Percentiles rank a stretch among this genome's conserved stretches.
phyloP scores from a whole-genome alignment of 2,888 invertebrate genomes.

The Pachymerium ferrugineum region DNA sequence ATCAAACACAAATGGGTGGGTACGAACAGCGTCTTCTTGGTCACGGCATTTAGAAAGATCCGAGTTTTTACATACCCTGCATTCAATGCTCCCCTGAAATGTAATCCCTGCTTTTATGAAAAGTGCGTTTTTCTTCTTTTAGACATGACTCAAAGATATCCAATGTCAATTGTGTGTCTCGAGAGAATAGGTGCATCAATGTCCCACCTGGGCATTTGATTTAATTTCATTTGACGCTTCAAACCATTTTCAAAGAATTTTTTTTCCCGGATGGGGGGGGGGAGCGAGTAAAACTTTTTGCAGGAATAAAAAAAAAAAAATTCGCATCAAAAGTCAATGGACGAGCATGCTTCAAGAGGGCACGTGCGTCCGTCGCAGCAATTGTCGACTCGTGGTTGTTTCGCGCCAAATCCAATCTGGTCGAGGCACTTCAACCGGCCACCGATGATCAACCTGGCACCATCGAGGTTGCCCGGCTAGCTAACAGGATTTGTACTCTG shows the following conservation, averaged over 20 bases:
- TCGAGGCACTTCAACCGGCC: conserved; percentile 8
- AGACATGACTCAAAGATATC: conserved; percentile 16
- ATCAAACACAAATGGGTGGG: no score
- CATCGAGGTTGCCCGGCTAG: neutral
- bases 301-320: neutral
- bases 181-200: neutral
- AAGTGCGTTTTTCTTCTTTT: conserved; percentile 20
- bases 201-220: conserved; percentile 17
- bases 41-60: conserved; percentile 9
- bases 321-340: neutral
- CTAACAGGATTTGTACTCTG: neutral
- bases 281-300: neutral
- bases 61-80: neutral
- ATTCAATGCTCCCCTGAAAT: conserved; percentile 1
- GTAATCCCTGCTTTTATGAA: conserved; percentile 11
- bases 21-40: neutral
- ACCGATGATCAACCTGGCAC: neutral
- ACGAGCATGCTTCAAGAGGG: neutral
- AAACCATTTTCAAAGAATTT: no score
- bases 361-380: neutral
- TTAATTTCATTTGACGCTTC: conserved; percentile 2
- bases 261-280: neutral
- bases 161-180: neutral
- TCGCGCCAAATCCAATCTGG: conserved; percentile 8
- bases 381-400: neutral